These are phyloP conservation scores for Lophius piscatorius DNA, from an alignment of 2,113 vertebrate genomes.

Conservation along the genomic window DNA sequence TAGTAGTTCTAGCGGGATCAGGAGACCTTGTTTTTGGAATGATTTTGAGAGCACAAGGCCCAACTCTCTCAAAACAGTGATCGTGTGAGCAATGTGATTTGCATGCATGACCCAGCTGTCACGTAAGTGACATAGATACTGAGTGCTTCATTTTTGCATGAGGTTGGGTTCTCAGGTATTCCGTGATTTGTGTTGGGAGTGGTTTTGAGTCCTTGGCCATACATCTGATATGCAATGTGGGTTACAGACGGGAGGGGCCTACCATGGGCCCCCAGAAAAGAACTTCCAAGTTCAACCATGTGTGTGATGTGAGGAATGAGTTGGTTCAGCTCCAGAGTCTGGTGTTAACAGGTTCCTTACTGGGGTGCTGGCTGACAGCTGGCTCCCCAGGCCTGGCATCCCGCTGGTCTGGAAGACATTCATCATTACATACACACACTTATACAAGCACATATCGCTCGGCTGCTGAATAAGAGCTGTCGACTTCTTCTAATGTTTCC, in stretches of 20 bases:
- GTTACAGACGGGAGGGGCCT: not conserved
- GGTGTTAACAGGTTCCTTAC: slow-evolving; percentile 45
- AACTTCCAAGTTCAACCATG: slow-evolving; percentile 11
- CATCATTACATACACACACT: slow-evolving; percentile 19
- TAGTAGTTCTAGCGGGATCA: not conserved
- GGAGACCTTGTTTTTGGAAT: not conserved
- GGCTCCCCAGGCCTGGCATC: slow-evolving; percentile 49
- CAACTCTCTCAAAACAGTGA: too few relatives aligned
- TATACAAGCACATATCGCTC: slow-evolving; percentile 5
- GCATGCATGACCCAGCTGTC: too few relatives aligned
- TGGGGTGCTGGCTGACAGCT: slow-evolving; percentile 68
- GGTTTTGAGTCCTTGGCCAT: slow-evolving; percentile 3
- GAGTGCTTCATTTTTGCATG: not conserved
- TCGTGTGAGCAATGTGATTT: too few relatives aligned
- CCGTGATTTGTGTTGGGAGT: not conserved
- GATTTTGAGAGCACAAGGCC: not conserved
- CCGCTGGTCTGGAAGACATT: slow-evolving; percentile 20
- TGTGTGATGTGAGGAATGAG: slow-evolving; percentile 53
- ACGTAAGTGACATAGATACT: too few relatives aligned
- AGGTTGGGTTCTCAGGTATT: slow-evolving; percentile 1
- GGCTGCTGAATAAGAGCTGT: not conserved
- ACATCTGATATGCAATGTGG: slow-evolving; percentile 25
- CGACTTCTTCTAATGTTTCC: not conserved
- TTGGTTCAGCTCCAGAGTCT: slow-evolving; percentile 38
- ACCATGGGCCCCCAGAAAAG: slow-evolving; percentile 7